Evolutionary conservation across 2,797 vertebrate genomes (phyloP).

Genomic region (Lithobates pipiens): DNA sequence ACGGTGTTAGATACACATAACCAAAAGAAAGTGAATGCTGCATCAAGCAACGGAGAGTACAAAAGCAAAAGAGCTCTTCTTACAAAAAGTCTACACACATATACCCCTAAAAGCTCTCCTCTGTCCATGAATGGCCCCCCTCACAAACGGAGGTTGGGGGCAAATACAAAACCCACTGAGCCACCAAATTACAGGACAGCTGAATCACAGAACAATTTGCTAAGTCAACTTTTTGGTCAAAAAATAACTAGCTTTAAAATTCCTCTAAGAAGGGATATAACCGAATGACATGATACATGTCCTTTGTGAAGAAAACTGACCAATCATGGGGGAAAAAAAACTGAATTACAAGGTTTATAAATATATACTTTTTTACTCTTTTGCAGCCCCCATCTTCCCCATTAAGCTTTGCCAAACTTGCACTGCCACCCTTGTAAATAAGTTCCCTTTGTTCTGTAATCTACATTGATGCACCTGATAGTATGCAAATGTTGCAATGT

Average conservation of each 20-base stretch:
- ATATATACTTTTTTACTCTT: not conserved
- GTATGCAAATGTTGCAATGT: constrained; percentile 84
- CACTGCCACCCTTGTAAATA: constrained; percentile 89
- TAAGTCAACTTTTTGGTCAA: constrained; percentile 97
- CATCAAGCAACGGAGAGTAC: constrained; percentile 79
- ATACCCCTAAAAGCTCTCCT: constrained; percentile 81
- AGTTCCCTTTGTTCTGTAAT: constrained; percentile 84
- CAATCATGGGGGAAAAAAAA: constrained; percentile 59
- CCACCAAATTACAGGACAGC: constrained; percentile 87
- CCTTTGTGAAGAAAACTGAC: constrained; percentile 65
- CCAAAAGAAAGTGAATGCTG: constrained; percentile 80
- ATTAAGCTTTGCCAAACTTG: constrained; percentile 86
- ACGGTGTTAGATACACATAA: constrained; percentile 77
- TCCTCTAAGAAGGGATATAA: constrained; percentile 93
- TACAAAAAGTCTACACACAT: constrained; percentile 79
- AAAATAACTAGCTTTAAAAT: constrained; percentile 99
- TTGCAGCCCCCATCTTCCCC: constrained; percentile 51
- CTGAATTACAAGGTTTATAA: constrained; percentile 65
- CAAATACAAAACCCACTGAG: constrained; percentile 78
- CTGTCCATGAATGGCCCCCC: constrained; percentile 80
- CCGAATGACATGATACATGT: constrained; percentile 85
- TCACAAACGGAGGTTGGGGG: constrained; percentile 78
- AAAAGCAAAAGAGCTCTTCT: constrained; percentile 82
- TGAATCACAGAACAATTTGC: constrained; percentile 94
- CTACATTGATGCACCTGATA: constrained; percentile 82